Conservation (phyloP, 2,797 vertebrate genomes). For the Pempheris klunzingeri region DNA sequence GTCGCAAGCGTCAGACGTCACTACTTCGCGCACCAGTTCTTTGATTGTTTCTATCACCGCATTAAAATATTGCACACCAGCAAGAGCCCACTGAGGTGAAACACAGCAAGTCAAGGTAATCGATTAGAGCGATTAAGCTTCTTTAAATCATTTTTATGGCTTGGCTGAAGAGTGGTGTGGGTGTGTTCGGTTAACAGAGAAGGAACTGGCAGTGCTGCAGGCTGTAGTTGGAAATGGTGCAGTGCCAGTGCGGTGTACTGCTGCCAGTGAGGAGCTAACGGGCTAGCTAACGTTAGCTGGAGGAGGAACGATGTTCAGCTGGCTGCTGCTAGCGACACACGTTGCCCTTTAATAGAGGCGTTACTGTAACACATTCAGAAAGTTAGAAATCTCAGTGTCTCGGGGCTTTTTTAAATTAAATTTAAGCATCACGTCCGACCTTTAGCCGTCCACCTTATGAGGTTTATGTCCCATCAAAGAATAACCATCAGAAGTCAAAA, state of each 20-base stretch:
- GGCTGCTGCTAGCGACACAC: neutral
- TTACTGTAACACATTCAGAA: neutral
- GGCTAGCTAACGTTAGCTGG: conserved; percentile 60
- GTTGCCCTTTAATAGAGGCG: neutral
- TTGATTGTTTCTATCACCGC: conserved; percentile 71
- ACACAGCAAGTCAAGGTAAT: conserved; percentile 53
- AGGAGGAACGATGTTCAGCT: conserved; percentile 21
- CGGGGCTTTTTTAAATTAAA: neutral
- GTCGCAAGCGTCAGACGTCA: conserved; percentile 54
- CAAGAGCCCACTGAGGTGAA: conserved; percentile 13
- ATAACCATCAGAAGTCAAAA: neutral
- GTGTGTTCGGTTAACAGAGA: neutral
- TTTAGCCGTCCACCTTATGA: neutral
- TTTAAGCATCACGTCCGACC: neutral
- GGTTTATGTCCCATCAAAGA: neutral
- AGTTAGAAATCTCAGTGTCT: neutral
- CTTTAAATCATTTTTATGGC: neutral
- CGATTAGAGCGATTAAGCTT: rapidly evolving
- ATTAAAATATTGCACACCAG: conserved; percentile 41
- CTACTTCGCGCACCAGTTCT: conserved; percentile 39
- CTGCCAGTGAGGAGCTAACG: conserved; percentile 48
- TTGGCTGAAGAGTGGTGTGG: too few species aligned
- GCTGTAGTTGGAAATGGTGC: conserved; percentile 68
- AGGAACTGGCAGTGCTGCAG: conserved; percentile 9
- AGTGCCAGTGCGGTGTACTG: conserved; percentile 61